Evolutionary conservation across 2,888 invertebrate genomes (phyloP).

Genomic region (Brachyptera risi): DNA sequence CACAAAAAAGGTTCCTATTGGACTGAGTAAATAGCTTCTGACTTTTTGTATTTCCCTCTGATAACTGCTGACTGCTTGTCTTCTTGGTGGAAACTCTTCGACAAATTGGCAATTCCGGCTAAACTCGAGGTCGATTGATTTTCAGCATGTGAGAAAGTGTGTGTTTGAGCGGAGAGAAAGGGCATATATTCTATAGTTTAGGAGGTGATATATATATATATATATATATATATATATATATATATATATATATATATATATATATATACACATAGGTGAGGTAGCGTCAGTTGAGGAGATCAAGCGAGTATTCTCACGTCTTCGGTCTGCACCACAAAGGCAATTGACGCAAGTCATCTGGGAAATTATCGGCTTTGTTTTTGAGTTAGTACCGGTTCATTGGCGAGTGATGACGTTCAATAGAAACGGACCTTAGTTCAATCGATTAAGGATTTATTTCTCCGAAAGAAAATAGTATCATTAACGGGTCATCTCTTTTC

Average conservation of each 20-base stretch:
- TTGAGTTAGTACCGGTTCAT: conserved; percentile 14
- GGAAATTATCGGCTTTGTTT: conserved; percentile 15
- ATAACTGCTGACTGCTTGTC: no score
- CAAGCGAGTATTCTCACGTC: neutral
- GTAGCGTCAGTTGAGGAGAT: neutral
- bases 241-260: no score
- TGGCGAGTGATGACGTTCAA: conserved; percentile 15
- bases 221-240: no score
- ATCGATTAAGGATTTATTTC: conserved; percentile 9
- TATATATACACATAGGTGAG: no score
- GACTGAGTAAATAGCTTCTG: no score
- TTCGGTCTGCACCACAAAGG: neutral
- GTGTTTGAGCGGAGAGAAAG: neutral
- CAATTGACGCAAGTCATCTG: conserved; percentile 7
- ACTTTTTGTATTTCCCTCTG: no score
- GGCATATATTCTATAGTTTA: no score
- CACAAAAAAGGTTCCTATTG: no score
- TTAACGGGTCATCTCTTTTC: neutral
- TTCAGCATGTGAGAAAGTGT: neutral
- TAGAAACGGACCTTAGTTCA: neutral
- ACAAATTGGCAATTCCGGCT: conserved; percentile 6
- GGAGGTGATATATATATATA: no score
- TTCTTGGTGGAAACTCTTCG: no score
- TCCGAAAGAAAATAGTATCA: neutral
- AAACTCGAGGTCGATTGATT: conserved; percentile 4